Evolutionary conservation across 2,797 vertebrate species (phyloP), one percentile per base, ranked within the genome.

Genomic region (Melopsittacus undulatus): DNA sequence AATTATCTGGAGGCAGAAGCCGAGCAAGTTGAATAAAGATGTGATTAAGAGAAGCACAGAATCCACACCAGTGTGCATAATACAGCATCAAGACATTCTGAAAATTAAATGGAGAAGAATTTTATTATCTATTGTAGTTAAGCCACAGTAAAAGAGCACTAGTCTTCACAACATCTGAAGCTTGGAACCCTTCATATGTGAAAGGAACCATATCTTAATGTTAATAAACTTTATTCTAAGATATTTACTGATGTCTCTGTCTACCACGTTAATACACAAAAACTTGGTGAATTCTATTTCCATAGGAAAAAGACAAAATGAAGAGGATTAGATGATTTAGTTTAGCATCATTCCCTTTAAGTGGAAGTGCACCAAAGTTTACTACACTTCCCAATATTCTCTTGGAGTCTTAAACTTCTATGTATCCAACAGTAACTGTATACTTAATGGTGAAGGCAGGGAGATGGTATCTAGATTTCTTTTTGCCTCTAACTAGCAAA

Each of bases 41-140:
- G 59, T 98, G 98, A 95, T 98, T 98, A 92, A 98, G 98, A 83
- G 97, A 97, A 57, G 97, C 95, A 94, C 98, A 98, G 96, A 98
- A 98, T 92, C 98, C 98, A 30, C 98, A 98, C 98, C 98, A 98
- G 32, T 96, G 98, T 15, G 98, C 97, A 2, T 98, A 98, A 92
- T 98, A 98, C 23, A 98, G 97, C 89, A 98, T 97, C 97, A 99
- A 87, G 78, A 99, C 98, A 9, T 99, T 99, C 99, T 99, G 89
- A 21, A 92, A 83, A 69, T 59, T n/a, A 84, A 79, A 87, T 12
- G 17, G 30, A 61, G 59, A 63, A 43, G 45, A 89, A 62, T 59
- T 30, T 43, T 8, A 59, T 82, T 70, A 92, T 34, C 21, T 36
- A 1, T 4, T 57, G 75, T 22, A 84, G 13, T 59, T 40, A 48